A percentile compares a stretch with the other conserved stretches of the same genome.
Conservation (phyloP, 2,113 vertebrate genomes). For the Zeus faber region DNA sequence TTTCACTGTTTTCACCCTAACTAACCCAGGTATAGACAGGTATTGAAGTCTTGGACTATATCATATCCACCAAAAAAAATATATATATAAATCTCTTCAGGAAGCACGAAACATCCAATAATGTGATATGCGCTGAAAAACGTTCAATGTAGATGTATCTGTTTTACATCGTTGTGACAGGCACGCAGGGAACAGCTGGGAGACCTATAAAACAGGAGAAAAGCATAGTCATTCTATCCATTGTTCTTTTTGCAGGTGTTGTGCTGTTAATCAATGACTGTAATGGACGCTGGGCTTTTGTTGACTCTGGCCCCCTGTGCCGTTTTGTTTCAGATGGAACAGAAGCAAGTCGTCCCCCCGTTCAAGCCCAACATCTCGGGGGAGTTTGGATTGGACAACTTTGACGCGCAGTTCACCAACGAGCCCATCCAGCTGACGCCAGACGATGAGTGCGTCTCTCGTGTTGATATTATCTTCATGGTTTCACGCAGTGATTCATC, state of each 20-base stretch:
- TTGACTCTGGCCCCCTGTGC: conserved; percentile 1
- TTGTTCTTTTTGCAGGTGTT: too few relatives aligned
- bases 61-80: too few relatives aligned
- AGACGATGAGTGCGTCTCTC: conserved; percentile 93
- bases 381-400: conserved; percentile 98
- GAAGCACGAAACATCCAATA: too few relatives aligned
- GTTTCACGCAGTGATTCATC: not conserved
- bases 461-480: not conserved
- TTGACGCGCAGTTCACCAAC: conserved; percentile 97
- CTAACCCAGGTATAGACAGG: too few relatives aligned
- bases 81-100: too few relatives aligned
- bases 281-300: not conserved
- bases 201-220: not conserved
- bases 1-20: too few relatives aligned
- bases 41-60: too few relatives aligned
- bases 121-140: too few relatives aligned
- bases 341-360: conserved; percentile 96
- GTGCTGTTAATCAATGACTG: too few relatives aligned
- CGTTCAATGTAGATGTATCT: too few relatives aligned
- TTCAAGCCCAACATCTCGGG: conserved; percentile 99
- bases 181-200: not conserved
- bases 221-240: not conserved
- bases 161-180: too few relatives aligned
- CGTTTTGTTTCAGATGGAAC: conserved; percentile 89
- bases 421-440: conserved; percentile 98